Percentiles rank a stretch among this genome's conserved stretches.
Evolutionary conservation across 2,113 vertebrate genomes (phyloP).

Genomic region (Paralichthys olivaceus): DNA sequence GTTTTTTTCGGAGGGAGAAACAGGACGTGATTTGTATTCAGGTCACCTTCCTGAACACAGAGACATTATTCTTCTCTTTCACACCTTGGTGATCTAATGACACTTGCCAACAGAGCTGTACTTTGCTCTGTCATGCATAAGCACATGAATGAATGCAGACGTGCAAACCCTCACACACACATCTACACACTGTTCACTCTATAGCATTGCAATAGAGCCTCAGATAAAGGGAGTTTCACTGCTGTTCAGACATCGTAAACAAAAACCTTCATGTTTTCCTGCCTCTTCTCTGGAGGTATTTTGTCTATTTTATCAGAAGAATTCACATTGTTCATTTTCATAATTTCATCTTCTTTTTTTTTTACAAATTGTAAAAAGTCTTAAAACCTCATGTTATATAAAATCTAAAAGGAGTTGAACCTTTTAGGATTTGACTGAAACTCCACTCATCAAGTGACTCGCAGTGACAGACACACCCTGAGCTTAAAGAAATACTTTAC

Average conservation of each 20-base stretch:
- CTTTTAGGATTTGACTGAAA: neutral
- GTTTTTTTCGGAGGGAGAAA: neutral
- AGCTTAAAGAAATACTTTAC: conserved; percentile 27
- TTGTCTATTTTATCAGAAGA: neutral
- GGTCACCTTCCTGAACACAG: conserved; percentile 1
- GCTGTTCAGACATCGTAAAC: neutral
- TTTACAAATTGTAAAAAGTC: neutral
- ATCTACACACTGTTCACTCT: neutral
- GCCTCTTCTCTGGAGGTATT: neutral
- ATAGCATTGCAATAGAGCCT: neutral
- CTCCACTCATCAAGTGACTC: neutral
- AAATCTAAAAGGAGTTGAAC: neutral
- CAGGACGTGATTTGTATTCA: conserved; percentile 55
- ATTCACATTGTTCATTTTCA: neutral
- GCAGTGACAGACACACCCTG: conserved; percentile 6
- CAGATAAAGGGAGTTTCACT: neutral
- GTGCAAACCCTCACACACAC: neutral
- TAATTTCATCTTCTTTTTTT: no score
- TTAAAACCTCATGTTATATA: neutral
- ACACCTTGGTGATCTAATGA: conserved; percentile 56
- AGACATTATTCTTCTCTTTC: conserved; percentile 27
- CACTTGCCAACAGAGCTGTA: neutral
- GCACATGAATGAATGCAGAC: neutral
- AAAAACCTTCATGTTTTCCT: neutral
- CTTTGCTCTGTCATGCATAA: conserved; percentile 4